A percentile compares a stretch with the other conserved stretches of the same genome.
Evolutionary conservation across 2,797 vertebrate genomes (phyloP).

Genomic region (Hipposideros larvatus): DNA sequence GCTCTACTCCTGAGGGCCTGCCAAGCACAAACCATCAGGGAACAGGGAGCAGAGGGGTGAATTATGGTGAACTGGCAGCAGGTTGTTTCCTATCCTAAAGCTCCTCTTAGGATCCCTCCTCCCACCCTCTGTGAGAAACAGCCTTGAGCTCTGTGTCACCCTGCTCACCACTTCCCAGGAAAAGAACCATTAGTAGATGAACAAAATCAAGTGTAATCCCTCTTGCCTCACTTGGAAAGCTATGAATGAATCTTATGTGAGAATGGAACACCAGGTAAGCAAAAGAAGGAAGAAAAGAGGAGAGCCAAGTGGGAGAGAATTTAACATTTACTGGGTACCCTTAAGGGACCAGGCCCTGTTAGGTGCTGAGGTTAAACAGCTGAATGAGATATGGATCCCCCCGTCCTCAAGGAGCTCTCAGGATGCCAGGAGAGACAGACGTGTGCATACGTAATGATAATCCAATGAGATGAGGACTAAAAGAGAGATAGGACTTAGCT

Average conservation of each 20-base stretch:
- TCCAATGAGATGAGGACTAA: neutral
- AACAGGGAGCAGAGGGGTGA: neutral
- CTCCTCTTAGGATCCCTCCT: neutral
- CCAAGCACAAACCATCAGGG: neutral
- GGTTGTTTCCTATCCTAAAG: neutral
- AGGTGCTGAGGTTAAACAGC: neutral
- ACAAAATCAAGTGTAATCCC: neutral
- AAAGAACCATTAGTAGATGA: neutral
- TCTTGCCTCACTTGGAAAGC: neutral
- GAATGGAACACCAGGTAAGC: neutral
- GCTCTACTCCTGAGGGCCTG: neutral
- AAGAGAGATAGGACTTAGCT: neutral
- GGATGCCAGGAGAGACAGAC: neutral
- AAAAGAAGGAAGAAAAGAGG: neutral
- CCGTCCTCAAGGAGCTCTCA: neutral
- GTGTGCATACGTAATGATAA: neutral
- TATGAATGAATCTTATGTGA: neutral
- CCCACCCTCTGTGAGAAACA: neutral
- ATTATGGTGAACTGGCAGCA: neutral
- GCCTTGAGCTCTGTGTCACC: neutral
- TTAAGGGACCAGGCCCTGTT: neutral
- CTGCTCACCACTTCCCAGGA: neutral
- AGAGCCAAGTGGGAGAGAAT: neutral
- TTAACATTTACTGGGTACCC: neutral
- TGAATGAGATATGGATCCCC: neutral